phyloP scores from a whole-genome alignment of 1,140 invertebrate species.

The Chrysomallon squamiferum region DNA sequence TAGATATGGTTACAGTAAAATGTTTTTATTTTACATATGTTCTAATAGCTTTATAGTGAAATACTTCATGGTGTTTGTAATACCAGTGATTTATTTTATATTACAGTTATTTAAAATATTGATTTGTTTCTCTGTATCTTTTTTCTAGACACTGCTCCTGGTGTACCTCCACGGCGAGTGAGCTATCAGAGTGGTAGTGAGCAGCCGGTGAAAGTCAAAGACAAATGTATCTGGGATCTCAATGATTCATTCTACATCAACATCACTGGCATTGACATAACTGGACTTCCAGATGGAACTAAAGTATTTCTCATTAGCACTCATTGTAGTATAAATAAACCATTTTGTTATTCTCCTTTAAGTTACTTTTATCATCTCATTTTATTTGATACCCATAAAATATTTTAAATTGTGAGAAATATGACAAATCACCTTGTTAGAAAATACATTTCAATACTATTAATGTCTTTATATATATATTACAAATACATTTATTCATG shows the following conservation, averaged over 20 bases:
- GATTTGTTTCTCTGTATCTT: neutral
- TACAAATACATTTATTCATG: too few species aligned
- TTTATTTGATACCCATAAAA: too few species aligned
- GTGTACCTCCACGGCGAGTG: neutral
- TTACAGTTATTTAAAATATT: neutral
- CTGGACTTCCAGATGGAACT: constrained; percentile 21
- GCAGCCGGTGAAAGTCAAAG: neutral
- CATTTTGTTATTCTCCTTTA: neutral
- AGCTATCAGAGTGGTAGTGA: neutral
- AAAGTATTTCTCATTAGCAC: constrained; percentile 31
- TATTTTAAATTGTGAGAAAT: too few species aligned
- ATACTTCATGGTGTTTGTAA: too few species aligned
- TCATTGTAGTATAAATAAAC: neutral
- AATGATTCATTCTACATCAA: constrained; percentile 15
- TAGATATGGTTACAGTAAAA: too few species aligned
- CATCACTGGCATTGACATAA: constrained; percentile 19
- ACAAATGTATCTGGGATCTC: constrained; percentile 22
- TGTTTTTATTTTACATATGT: too few species aligned
- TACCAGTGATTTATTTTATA: too few species aligned
- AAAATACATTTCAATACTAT: too few species aligned
- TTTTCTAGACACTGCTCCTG: neutral
- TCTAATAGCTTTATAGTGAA: too few species aligned
- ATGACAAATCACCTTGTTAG: too few species aligned
- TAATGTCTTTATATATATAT: too few species aligned
- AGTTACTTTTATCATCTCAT: too few species aligned